phyloP scores from a whole-genome alignment of 1,140 invertebrate genomes.

The Platyura marginata region DNA sequence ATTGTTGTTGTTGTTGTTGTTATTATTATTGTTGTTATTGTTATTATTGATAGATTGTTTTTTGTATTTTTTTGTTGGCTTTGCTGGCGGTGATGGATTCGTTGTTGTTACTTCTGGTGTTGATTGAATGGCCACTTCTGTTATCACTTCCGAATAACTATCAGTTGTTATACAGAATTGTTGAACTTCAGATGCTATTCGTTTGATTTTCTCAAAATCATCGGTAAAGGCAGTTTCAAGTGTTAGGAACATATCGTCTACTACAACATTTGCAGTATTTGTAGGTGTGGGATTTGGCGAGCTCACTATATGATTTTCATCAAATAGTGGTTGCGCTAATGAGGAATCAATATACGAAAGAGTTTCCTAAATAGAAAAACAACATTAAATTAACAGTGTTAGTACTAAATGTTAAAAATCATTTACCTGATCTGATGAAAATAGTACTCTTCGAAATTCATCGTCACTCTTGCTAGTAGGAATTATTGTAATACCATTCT shows the following conservation, averaged over 20 bases:
- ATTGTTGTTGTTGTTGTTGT: constrained; percentile 11
- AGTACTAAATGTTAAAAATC: background rate
- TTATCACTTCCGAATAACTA: constrained; percentile 23
- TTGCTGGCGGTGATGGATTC: constrained; percentile 8
- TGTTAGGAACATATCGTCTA: constrained; percentile 52
- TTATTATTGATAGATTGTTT: constrained; percentile 20
- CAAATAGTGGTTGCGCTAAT: constrained; percentile 19
- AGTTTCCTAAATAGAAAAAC: constrained; percentile 8
- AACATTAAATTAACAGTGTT: background rate
- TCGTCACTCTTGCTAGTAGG: constrained; percentile 24
- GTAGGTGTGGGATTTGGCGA: constrained; percentile 30
- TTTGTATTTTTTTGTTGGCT: constrained; percentile 26
- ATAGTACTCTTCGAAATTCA: constrained; percentile 26
- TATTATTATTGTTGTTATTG: constrained; percentile 7
- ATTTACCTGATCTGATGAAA: constrained; percentile 16
- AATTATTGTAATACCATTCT: constrained; percentile 24
- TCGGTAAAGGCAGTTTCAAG: constrained; percentile 45
- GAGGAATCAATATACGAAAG: constrained; percentile 20
- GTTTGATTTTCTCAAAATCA: constrained; percentile 53
- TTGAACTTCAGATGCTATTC: constrained; percentile 52
- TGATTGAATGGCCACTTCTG: constrained; percentile 27
- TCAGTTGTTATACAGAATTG: constrained; percentile 41
- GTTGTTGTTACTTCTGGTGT: constrained; percentile 13
- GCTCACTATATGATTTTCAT: constrained; percentile 15
- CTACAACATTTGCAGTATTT: constrained; percentile 14